These are phyloP conservation scores for Chaenodraco wilsoni DNA, from an alignment of 2,797 vertebrate genomes.

Conservation along the genomic window DNA sequence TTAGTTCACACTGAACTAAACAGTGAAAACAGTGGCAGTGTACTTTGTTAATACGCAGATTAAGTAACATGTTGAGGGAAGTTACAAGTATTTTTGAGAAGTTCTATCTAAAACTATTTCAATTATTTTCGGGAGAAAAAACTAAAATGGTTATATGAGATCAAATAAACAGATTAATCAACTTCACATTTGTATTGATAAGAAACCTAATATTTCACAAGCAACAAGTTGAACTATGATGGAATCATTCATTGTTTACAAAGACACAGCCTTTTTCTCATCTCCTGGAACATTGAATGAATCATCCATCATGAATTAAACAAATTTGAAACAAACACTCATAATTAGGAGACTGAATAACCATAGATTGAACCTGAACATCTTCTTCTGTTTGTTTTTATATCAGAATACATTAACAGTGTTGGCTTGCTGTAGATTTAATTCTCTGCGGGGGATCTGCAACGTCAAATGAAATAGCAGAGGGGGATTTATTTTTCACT, in stretches of 20 bases:
- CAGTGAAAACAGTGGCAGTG: slow-evolving; percentile 40
- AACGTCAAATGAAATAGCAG: slow-evolving; percentile 35
- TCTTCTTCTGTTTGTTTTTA: slow-evolving; percentile 69
- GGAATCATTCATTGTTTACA: slow-evolving; percentile 30
- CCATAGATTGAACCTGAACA: slow-evolving; percentile 66
- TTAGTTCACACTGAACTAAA: slow-evolving; percentile 51
- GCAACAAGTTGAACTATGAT: slow-evolving; percentile 11
- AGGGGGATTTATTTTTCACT: slow-evolving; percentile 33
- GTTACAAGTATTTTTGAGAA: not conserved
- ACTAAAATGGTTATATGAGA: not conserved
- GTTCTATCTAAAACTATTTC: not conserved
- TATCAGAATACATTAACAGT: slow-evolving; percentile 67
- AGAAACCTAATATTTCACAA: slow-evolving; percentile 10
- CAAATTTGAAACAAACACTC: slow-evolving; percentile 68
- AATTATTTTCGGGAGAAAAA: slow-evolving; percentile 4
- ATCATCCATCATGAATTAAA: slow-evolving; percentile 71
- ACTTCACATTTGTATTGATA: not conserved
- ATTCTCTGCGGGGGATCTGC: slow-evolving; percentile 33
- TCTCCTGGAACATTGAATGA: slow-evolving; percentile 36
- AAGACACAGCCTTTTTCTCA: slow-evolving; percentile 14
- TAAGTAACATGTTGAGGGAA: slow-evolving; percentile 14
- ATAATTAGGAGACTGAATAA: slow-evolving; percentile 71
- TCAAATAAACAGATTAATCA: slow-evolving; percentile 12
- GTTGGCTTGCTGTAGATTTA: slow-evolving; percentile 44
- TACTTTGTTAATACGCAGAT: slow-evolving; percentile 49